Percentiles rank a stretch among this genome's conserved stretches.
These are phyloP conservation scores for Spongia lamella DNA, from an alignment of 37 sponge, comb jelly and placozoan genomes.

Conservation along the genomic window DNA sequence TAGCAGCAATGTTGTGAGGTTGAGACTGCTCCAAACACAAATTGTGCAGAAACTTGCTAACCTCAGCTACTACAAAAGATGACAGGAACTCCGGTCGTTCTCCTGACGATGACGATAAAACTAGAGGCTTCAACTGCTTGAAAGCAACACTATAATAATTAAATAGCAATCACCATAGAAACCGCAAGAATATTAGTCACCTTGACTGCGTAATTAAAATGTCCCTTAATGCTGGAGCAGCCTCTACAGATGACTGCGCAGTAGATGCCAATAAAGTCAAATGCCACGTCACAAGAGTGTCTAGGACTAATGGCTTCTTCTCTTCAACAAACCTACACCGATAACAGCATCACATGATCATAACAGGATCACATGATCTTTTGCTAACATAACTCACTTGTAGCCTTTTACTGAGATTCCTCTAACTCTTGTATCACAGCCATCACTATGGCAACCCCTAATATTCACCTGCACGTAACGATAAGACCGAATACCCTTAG, in stretches of 20 bases:
- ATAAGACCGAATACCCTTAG: conserved; percentile 36
- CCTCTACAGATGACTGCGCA: conserved; percentile 61
- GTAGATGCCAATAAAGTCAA: conserved; percentile 58
- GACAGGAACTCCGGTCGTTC: conserved; percentile 64
- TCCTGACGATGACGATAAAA: conserved; percentile 62
- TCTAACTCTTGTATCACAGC: conserved; percentile 77
- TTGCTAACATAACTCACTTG: no score
- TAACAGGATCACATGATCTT: neutral
- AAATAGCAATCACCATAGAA: neutral
- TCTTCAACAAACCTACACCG: conserved; percentile 23
- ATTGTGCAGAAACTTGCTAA: conserved; percentile 58
- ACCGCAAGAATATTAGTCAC: conserved; percentile 18
- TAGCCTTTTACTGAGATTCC: conserved; percentile 71
- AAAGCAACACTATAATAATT: conserved; percentile 38
- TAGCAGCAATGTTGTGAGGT: conserved; percentile 27
- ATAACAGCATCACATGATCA: neutral
- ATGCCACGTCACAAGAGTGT: conserved; percentile 73
- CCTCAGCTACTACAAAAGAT: conserved; percentile 56
- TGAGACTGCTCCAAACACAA: conserved; percentile 53
- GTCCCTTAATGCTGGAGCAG: conserved; percentile 60
- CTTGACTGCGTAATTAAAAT: conserved; percentile 72
- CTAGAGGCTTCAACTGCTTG: conserved; percentile 55
- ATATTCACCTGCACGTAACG: conserved; percentile 74
- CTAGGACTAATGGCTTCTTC: conserved; percentile 52
- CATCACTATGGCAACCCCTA: conserved; percentile 76